These are phyloP conservation scores for Drosophila borborema DNA, from an alignment of 2,888 invertebrate species.

Conservation along the genomic window DNA sequence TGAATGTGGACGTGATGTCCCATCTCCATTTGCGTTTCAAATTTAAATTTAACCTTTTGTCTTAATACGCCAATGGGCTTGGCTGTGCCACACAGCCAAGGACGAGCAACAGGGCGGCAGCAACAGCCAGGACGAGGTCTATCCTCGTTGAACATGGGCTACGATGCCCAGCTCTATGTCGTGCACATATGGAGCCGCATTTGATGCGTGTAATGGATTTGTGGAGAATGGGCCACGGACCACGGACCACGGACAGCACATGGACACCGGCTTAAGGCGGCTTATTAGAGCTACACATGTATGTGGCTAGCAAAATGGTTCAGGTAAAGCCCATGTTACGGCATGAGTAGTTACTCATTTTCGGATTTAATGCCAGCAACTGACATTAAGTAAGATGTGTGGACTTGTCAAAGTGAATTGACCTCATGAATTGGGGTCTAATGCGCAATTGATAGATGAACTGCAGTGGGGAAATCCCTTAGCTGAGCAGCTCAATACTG, in stretches of 20 bases:
- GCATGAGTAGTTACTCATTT: conserved; percentile 56
- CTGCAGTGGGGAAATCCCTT: not conserved
- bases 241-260: conserved; percentile 17
- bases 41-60: conserved; percentile 83
- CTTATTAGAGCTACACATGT: conserved; percentile 66
- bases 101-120: conserved; percentile 22
- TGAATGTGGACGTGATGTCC: conserved; percentile 28
- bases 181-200: conserved; percentile 31
- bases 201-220: conserved; percentile 62
- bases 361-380: conserved; percentile 36
- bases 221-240: conserved; percentile 5
- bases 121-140: conserved; percentile 33
- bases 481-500: not conserved
- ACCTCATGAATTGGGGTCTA: conserved; percentile 38
- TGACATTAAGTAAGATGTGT: conserved; percentile 33
- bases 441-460: conserved; percentile 28
- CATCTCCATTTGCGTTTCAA: conserved; percentile 67
- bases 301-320: conserved; percentile 35
- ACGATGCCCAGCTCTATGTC: not conserved
- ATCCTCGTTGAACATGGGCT: conserved; percentile 26
- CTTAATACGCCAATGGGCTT: conserved; percentile 73
- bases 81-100: conserved; percentile 14
- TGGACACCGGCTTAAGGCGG: conserved; percentile 66
- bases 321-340: conserved; percentile 33
- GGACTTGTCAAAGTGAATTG: conserved; percentile 43